Evolutionary conservation across 2,113 vertebrate genomes (phyloP).

Genomic region (Pelobates fuscus): DNA sequence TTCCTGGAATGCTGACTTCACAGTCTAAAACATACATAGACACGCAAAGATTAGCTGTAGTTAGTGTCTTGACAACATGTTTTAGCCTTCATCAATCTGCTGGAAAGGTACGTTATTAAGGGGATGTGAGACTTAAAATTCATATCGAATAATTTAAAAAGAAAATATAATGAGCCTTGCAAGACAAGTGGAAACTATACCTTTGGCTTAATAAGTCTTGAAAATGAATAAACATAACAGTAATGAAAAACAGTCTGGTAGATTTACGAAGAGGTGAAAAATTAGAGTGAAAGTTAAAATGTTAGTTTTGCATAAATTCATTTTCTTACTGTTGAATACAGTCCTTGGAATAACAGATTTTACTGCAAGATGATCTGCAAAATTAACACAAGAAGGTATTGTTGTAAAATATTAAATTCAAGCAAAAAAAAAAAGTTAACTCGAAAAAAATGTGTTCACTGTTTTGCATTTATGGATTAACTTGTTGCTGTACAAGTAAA

Average conservation of each 20-base stretch:
- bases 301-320: too few species aligned
- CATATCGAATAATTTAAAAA: background rate
- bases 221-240: background rate
- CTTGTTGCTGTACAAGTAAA: too few species aligned
- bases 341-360: too few species aligned
- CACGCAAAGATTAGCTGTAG: background rate
- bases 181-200: background rate
- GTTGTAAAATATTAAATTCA: too few species aligned
- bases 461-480: too few species aligned
- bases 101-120: conserved; percentile 5
- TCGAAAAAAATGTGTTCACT: too few species aligned
- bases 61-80: background rate
- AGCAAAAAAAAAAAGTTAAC: too few species aligned
- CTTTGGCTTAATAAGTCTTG: background rate
- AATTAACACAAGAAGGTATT: too few species aligned
- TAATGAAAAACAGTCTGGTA: background rate
- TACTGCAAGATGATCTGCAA: too few species aligned
- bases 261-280: background rate
- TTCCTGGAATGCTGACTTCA: conserved; percentile 26
- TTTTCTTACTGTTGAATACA: too few species aligned
- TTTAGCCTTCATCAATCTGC: conserved; percentile 31
- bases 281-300: too few species aligned
- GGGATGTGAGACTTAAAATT: background rate
- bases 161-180: background rate
- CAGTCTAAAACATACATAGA: conserved; percentile 28